A percentile compares a stretch with the other conserved stretches of the same genome.
Evolutionary conservation across 2,797 vertebrate species (phyloP).

Genomic region (Alfaro cultratus): DNA sequence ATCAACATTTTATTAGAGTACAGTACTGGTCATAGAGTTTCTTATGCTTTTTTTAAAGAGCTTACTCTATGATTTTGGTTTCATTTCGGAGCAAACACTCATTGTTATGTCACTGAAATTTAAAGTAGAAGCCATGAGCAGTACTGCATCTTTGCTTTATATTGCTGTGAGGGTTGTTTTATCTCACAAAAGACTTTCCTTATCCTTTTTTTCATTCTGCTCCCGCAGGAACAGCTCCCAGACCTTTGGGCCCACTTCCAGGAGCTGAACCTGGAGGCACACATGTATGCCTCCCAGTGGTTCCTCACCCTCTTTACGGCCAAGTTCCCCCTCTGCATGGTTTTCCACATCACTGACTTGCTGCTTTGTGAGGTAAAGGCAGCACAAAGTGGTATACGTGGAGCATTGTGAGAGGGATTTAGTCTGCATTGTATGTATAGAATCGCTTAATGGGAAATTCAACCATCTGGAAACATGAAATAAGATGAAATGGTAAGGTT

Average conservation of each 20-base stretch:
- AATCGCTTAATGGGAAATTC: conserved; percentile 16
- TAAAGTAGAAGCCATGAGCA: conserved; percentile 31
- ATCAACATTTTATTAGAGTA: neutral
- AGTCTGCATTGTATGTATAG: conserved; percentile 18
- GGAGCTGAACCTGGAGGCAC: conserved; percentile 92
- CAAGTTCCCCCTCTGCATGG: conserved; percentile 99
- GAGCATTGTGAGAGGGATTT: conserved; percentile 17
- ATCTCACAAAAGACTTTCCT: conserved; percentile 20
- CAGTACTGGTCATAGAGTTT: neutral
- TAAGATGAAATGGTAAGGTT: conserved; percentile 1
- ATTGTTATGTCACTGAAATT: conserved; percentile 41
- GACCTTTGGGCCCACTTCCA: conserved; percentile 92
- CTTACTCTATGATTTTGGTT: neutral
- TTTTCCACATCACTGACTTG: conserved; percentile 99
- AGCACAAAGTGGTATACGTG: conserved; percentile 8
- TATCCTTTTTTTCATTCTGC: conserved; percentile 5
- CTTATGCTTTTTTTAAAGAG: neutral
- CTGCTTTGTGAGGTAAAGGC: conserved; percentile 92
- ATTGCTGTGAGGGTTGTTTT: conserved; percentile 24
- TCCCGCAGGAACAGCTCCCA: conserved; percentile 89
- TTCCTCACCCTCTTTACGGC: conserved; percentile 98
- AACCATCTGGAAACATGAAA: conserved; percentile 26
- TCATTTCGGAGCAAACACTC: conserved; percentile 11
- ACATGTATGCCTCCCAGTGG: conserved; percentile 99
- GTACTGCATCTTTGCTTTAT: conserved; percentile 21